Conservation (phyloP, 1,140 invertebrate genomes). For the Drosophila bocki region DNA sequence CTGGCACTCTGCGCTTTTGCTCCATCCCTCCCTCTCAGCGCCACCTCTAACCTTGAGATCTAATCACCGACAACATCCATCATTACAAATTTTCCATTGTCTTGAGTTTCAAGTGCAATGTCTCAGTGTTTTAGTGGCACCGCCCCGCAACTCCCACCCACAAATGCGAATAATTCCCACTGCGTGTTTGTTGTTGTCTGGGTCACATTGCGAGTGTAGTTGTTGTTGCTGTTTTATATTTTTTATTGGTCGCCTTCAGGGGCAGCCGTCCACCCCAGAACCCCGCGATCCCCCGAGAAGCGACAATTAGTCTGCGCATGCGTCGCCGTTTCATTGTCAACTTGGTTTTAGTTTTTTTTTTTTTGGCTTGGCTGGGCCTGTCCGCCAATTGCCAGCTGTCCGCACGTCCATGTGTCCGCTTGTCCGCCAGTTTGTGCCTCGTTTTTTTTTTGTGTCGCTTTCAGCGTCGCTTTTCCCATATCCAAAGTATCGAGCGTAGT, state of each 20-base stretch:
- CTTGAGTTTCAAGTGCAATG: constrained; percentile 57
- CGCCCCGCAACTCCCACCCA: constrained; percentile 17
- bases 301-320: constrained; percentile 81
- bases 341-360: constrained; percentile 21
- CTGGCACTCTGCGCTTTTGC: not conserved
- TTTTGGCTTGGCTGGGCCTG: constrained; percentile 11
- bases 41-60: constrained; percentile 6
- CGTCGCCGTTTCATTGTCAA: constrained; percentile 78
- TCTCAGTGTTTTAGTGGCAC: constrained; percentile 20
- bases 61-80: constrained; percentile 18
- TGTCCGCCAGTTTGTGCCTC: constrained; percentile 22
- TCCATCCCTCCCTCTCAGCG: not conserved
- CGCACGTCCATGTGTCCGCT: constrained; percentile 21
- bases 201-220: constrained; percentile 23
- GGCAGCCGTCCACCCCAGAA: constrained; percentile 2
- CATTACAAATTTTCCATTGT: constrained; percentile 49
- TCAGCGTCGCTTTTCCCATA: constrained; percentile 67
- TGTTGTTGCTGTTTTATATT: constrained; percentile 10
- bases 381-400: constrained; percentile 51
- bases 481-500: constrained; percentile 78
- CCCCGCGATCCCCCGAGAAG: constrained; percentile 6
- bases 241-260: constrained; percentile 41
- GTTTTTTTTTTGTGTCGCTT: constrained; percentile 3
- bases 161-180: constrained; percentile 51
- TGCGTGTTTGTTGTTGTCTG: constrained; percentile 32